Conservation (phyloP, 2,888 invertebrate genomes). For the Eupithecia centaureata region DNA sequence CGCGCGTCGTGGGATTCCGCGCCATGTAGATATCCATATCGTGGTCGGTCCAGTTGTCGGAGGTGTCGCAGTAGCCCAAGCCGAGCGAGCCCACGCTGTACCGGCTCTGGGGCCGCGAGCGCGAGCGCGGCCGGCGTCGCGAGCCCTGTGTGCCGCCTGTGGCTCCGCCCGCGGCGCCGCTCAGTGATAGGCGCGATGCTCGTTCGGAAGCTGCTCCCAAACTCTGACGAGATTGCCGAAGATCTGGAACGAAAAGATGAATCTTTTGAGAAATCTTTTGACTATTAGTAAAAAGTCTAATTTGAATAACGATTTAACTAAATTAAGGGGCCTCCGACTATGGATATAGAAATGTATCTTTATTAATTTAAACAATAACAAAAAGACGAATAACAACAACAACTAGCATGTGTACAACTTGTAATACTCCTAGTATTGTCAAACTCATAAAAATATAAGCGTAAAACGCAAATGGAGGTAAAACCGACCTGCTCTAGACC, state of each 20-base stretch:
- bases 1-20: conserved; percentile 93
- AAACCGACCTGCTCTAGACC: conserved; percentile 77
- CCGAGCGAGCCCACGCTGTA: conserved; percentile 92
- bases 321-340: no score
- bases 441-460: no score
- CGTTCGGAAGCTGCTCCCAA: conserved; percentile 92
- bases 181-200: conserved; percentile 89
- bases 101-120: conserved; percentile 92
- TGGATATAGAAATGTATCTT: no score
- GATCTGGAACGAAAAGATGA: conserved; percentile 86
- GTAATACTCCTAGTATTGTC: no score
- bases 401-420: no score
- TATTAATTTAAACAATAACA: no score
- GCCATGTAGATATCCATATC: conserved; percentile 98
- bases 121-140: conserved; percentile 89
- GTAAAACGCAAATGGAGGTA: conserved; percentile 15
- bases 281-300: no score
- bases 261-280: no score
- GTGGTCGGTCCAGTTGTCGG: conserved; percentile 97
- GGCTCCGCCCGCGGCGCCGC: conserved; percentile 86
- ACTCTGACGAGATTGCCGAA: conserved; percentile 94
- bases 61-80: conserved; percentile 94
- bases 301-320: no score
- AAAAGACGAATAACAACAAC: no score
- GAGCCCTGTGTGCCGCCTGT: conserved; percentile 85